Conservation (phyloP, 2,113 vertebrate genomes). For the Neofelis nebulosa region DNA sequence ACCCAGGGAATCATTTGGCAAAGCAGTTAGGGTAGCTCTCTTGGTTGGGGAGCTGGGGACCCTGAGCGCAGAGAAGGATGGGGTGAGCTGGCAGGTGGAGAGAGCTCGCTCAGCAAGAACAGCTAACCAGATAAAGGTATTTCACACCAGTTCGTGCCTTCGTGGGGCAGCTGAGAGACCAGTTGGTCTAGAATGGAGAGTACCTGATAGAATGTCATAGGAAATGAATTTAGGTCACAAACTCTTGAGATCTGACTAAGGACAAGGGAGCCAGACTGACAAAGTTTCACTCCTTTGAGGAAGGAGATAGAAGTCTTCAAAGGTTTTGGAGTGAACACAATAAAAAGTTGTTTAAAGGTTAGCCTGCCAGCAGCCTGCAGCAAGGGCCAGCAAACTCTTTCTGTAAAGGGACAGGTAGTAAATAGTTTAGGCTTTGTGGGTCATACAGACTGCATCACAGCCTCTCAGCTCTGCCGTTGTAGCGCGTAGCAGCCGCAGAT, state of each 20-base stretch:
- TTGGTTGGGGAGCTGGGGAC: background rate
- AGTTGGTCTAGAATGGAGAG: background rate
- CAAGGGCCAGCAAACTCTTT: background rate
- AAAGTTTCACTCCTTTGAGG: background rate
- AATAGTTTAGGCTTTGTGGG: background rate
- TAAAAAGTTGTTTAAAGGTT: background rate
- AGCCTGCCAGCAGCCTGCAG: background rate
- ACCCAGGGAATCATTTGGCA: background rate
- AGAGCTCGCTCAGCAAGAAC: background rate
- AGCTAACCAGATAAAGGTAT: too few species aligned
- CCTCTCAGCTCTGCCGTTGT: background rate
- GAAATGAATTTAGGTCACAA: background rate
- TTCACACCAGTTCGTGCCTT: background rate
- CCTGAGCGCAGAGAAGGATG: background rate
- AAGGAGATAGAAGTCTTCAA: background rate
- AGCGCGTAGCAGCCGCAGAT: accelerated
- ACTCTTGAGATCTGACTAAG: background rate
- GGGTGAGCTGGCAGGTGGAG: background rate
- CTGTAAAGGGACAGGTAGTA: background rate
- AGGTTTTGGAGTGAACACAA: background rate
- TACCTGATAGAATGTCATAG: background rate
- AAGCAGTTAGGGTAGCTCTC: background rate
- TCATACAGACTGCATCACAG: background rate
- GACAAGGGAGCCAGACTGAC: background rate
- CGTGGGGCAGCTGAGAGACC: background rate